These are phyloP conservation scores for Sycophaga agraensis DNA, from an alignment of 1,140 invertebrate genomes.

Conservation along the genomic window DNA sequence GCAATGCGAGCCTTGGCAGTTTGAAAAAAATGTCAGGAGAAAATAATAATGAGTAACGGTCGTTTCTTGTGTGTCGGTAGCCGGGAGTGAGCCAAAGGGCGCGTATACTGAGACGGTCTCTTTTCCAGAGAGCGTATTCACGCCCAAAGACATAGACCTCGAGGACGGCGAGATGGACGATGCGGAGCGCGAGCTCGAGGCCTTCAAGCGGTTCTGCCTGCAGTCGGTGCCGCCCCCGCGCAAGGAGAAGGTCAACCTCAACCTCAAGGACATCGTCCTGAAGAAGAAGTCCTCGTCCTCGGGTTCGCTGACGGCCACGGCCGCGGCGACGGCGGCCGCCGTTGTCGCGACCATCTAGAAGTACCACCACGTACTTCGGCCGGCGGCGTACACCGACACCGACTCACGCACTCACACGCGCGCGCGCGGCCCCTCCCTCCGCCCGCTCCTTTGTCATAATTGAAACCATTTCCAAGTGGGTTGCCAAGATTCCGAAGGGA, in stretches of 20 bases:
- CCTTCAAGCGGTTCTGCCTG: slow-evolving; percentile 77
- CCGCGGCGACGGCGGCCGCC: slow-evolving; percentile 21
- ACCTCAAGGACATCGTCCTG: slow-evolving; percentile 72
- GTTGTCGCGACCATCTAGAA: slow-evolving; percentile 39
- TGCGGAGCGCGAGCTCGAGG: slow-evolving; percentile 73
- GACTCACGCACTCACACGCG: slow-evolving; percentile 10
- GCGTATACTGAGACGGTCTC: slow-evolving; percentile 31
- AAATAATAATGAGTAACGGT: neutral
- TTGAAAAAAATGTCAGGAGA: too few relatives aligned
- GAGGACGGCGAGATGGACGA: slow-evolving; percentile 76
- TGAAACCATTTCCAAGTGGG: too few relatives aligned
- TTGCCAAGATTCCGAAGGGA: too few relatives aligned
- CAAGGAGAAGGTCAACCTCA: slow-evolving; percentile 73
- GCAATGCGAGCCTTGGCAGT: too few relatives aligned
- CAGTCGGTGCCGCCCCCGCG: slow-evolving; percentile 69
- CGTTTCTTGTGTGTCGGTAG: neutral
- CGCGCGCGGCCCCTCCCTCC: neutral
- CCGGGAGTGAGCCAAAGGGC: neutral
- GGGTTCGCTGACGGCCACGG: slow-evolving; percentile 37
- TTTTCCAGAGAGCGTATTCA: slow-evolving; percentile 75
- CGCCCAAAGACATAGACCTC: slow-evolving; percentile 73
- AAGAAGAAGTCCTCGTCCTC: slow-evolving; percentile 62
- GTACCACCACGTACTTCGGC: too few relatives aligned
- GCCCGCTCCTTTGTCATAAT: neutral
- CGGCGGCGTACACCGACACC: neutral